Evolutionary conservation across 2,888 invertebrate species (phyloP), one percentile per base, ranked within the genome.

Genomic region (Malthinus flaveolus): DNA sequence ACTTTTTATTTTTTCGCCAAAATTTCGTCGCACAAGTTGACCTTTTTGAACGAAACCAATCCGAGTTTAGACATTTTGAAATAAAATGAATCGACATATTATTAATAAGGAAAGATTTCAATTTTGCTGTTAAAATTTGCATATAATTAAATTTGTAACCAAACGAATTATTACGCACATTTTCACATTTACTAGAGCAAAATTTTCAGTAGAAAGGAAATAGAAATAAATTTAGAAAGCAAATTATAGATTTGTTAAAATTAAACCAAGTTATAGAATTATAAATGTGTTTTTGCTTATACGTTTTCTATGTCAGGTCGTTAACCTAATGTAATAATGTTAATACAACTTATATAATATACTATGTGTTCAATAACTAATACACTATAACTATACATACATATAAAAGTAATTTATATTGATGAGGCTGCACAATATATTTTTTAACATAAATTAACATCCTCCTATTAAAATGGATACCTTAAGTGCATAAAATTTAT

Each of bases 311-410:
- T 57, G 57, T 57, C 51, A 48, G 57, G 57, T 57, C 57, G 51
- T 57, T 57, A 50, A 57, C 57, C 57, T 47, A 47, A 51, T 57
- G 57, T 39, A 57, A 51, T 46, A 57, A 50, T 44, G 42, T 50
- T 46, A 37, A 50, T 23, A 23, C 23, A 49, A 50, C 56, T 56
- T 56, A 56, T 50, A 50, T 56, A 56, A 56, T 56, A 49, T 56
- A 45, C 45, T 50, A 23, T 23, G 23, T 23, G 23, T 23, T 23
- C 23, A 23, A 23, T 23, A 23, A 23, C 23, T 23, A 35, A 35
- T 11, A 35, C 5, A 35, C 11, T 35, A 10, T 35, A 11, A 35
- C 35, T 11, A 35, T n/a, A 35, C 3, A 35, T 11, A 35, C 11
- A 23, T 23, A 23, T 23, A 23, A 23, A 23, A 23, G 23, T 23